Percentiles rank a stretch among this genome's conserved stretches.
These are phyloP conservation scores for Pachycephus smyrnensis DNA, from an alignment of 2,888 invertebrate species.

Conservation along the genomic window DNA sequence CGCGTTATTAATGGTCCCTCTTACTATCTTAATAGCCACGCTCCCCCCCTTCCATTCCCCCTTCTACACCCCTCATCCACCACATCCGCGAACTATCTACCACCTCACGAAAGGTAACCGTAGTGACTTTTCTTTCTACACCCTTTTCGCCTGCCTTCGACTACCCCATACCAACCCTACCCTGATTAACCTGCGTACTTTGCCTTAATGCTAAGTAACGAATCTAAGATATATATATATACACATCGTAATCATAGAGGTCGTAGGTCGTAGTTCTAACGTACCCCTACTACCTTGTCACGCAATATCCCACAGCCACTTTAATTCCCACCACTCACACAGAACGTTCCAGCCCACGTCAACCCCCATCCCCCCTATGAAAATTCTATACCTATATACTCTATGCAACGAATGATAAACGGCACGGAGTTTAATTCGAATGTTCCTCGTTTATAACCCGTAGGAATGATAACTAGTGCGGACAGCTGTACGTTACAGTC, in stretches of 20 bases:
- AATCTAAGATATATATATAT: neutral
- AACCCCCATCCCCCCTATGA: neutral
- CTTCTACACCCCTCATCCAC: neutral
- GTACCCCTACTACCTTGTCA: neutral
- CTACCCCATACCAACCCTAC: too few species aligned
- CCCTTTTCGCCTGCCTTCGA: neutral
- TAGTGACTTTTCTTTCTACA: neutral
- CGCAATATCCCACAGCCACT: neutral
- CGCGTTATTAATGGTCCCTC: conserved; percentile 37
- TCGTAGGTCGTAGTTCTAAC: neutral
- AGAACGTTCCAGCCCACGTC: neutral
- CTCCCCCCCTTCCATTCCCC: neutral
- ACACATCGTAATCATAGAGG: neutral
- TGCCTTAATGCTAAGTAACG: neutral
- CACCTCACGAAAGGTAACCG: neutral
- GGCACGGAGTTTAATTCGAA: conserved; percentile 3
- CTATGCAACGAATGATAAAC: neutral
- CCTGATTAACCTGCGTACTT: neutral
- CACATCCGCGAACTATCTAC: neutral
- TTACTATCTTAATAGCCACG: conserved; percentile 32
- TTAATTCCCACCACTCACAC: neutral
- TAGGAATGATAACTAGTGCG: conserved; percentile 9
- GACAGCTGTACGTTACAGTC: conserved; percentile 6
- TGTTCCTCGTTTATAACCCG: conserved; percentile 9
- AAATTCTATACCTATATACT: neutral